Base-by-base conservation (phyloP, 2,797 vertebrate species). In the Sebastes reedi region DNA sequence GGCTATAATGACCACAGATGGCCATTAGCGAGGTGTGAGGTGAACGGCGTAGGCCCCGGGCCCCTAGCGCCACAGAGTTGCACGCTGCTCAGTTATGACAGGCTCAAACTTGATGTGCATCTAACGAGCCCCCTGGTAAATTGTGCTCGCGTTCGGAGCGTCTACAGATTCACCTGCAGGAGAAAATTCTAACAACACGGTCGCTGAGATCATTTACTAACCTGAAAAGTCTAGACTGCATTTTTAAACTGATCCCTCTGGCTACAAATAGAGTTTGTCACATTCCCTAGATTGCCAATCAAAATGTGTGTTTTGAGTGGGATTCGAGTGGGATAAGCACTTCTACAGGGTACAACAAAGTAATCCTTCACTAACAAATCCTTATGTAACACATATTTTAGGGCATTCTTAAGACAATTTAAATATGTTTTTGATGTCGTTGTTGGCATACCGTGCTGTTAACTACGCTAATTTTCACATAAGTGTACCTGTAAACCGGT, bases 61-160 rank as follows among this genome's bases (percentile, higher is more conserved):
- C 86, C 91, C 79, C 81, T n/a, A 46, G 83, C 67, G 71, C 79
- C 82, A 70, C 72, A 66, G 90, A 94, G 85, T 86, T 91, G 86
- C 74, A 87, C 88, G 66, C 73, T 60, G 80, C 87, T 77, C 79
- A 60, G 87, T 88, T 93, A 91, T 93, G 94, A 95, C 93, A 94
- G 90, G 77, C 87, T 90, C 77, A 83, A 83, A 92, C 84, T 90
- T 93, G 87, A 94, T 91, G 92, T 76, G 84, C 54, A 36, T 93
- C 90, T 95, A 94, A 95, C 76, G 81, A 93, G 90, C 84, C 94
- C 88, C 91, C 76, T 85, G 93, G 88, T 93, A 94, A 94, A 92
- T 83, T 82, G 65, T 34, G 70, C 74, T 82, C 75, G 78, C 90
- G 81, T 77, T 54, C 56, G 2, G 56, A 73, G 16, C 27, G 8